Conservation (phyloP, 1,140 invertebrate species). For the Mylabris phalerata region DNA sequence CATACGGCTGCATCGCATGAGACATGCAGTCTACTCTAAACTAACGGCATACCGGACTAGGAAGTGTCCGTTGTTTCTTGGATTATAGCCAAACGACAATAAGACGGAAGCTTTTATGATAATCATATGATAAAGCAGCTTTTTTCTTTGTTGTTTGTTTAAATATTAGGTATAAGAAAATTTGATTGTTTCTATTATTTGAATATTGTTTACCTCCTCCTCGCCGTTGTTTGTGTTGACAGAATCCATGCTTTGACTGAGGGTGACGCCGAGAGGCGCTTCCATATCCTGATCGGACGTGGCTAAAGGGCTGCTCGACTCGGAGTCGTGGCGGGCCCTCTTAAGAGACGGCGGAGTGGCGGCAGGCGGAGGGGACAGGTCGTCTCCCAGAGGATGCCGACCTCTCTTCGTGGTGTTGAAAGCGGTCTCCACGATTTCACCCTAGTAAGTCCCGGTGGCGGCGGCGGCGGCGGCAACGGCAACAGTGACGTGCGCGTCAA, state of each 20-base stretch:
- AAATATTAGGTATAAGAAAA: too few relatives aligned
- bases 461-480: conserved; percentile 8
- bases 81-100: too few relatives aligned
- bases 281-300: conserved; percentile 40
- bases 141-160: too few relatives aligned
- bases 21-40: conserved; percentile 7
- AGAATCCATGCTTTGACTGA: conserved; percentile 85
- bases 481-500: conserved; percentile 5
- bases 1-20: conserved; percentile 17
- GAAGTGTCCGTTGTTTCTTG: not conserved
- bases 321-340: conserved; percentile 49
- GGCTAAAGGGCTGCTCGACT: conserved; percentile 39
- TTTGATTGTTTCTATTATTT: not conserved
- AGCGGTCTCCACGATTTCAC: conserved; percentile 40
- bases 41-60: not conserved
- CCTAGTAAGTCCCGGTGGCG: conserved; percentile 20
- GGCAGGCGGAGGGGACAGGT: conserved; percentile 36
- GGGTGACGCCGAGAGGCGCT: conserved; percentile 54
- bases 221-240: conserved; percentile 85
- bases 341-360: conserved; percentile 45
- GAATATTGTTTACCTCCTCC: conserved; percentile 65
- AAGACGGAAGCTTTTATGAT: too few relatives aligned
- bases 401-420: conserved; percentile 40
- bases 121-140: too few relatives aligned
- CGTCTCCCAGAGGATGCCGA: conserved; percentile 41